phyloP scores from a whole-genome alignment of 1,140 invertebrate genomes.

The Monochamus saltuarius region DNA sequence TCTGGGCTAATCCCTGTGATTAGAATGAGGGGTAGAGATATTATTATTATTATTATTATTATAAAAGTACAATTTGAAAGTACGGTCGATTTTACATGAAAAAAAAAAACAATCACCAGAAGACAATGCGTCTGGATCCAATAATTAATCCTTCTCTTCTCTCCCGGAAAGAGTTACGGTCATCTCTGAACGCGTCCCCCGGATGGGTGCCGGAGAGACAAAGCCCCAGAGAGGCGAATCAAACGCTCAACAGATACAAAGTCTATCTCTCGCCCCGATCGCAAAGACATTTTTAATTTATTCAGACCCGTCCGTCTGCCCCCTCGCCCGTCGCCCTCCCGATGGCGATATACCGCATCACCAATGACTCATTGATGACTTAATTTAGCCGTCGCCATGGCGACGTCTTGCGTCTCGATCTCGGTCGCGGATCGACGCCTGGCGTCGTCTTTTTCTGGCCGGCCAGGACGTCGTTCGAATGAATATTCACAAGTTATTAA shows the following conservation, averaged over 20 bases:
- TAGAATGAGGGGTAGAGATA: too few species aligned
- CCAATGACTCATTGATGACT: conserved; percentile 51
- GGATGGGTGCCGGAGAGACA: not conserved
- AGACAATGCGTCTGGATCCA: too few species aligned
- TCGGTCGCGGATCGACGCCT: conserved; percentile 28
- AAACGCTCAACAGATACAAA: conserved; percentile 20
- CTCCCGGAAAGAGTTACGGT: too few species aligned
- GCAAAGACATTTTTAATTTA: conserved; percentile 46
- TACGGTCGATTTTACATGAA: too few species aligned
- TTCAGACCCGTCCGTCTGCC: conserved; percentile 30
- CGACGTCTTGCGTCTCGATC: conserved; percentile 40
- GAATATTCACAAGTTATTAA: conserved; percentile 51
- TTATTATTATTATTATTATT: too few species aligned
- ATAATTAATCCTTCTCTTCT: too few species aligned
- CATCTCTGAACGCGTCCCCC: not conserved
- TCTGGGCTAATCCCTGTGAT: too few species aligned
- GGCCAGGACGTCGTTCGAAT: conserved; percentile 37
- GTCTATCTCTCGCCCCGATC: conserved; percentile 22
- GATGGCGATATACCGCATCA: conserved; percentile 41
- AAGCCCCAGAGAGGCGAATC: conserved; percentile 11
- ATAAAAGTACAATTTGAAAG: too few species aligned
- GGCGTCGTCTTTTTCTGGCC: conserved; percentile 35
- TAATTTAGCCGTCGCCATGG: conserved; percentile 46
- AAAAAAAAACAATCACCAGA: too few species aligned
- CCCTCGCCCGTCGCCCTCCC: conserved; percentile 27